Conservation (phyloP, 2,888 invertebrate species). For the Monoplex corrugatus region DNA sequence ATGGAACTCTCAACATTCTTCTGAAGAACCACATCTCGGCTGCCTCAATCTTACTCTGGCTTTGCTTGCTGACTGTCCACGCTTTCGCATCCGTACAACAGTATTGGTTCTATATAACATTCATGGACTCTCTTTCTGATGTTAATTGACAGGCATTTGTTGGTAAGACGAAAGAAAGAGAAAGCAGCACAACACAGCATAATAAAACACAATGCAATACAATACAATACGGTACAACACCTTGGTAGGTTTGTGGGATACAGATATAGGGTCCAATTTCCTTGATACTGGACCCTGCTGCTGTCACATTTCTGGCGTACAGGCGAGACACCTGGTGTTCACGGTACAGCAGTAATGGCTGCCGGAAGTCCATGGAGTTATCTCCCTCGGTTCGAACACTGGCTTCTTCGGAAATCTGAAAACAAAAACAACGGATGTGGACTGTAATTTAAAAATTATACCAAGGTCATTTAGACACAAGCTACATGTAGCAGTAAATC, state of each 20-base stretch:
- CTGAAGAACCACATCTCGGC: too few species aligned
- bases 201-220: background rate
- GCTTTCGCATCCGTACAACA: too few species aligned
- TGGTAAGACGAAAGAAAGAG: background rate
- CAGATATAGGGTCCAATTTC: conserved; percentile 40
- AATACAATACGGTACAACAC: background rate
- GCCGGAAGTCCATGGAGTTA: conserved; percentile 46
- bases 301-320: conserved; percentile 40
- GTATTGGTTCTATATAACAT: too few species aligned
- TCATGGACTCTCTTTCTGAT: too few species aligned
- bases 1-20: too few species aligned
- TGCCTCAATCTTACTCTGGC: too few species aligned
- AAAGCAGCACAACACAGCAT: background rate
- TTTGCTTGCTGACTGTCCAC: too few species aligned
- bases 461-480: too few species aligned
- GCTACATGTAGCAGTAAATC: too few species aligned
- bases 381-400: conserved; percentile 36
- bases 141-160: too few species aligned
- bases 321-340: conserved; percentile 46
- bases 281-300: background rate
- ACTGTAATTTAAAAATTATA: too few species aligned
- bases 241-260: conserved; percentile 29
- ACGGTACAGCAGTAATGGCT: conserved; percentile 44
- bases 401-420: conserved; percentile 43
- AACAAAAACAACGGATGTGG: background rate